Evolutionary conservation across 2,888 invertebrate genomes (phyloP).

Genomic region (Synanthedon vespiformis): DNA sequence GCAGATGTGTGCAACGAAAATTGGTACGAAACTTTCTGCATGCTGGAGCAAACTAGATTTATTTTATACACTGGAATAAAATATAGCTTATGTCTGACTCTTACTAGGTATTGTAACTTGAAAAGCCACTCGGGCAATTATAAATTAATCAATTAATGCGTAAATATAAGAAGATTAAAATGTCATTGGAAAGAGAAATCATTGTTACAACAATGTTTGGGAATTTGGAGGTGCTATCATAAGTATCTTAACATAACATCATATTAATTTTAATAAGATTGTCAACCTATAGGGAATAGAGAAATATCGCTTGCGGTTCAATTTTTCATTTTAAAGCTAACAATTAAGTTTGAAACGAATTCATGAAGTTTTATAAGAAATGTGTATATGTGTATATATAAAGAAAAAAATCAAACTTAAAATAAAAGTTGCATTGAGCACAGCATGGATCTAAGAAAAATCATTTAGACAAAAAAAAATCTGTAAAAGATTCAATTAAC

Average conservation of each 20-base stretch:
- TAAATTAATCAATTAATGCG: constrained; percentile 14
- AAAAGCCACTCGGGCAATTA: constrained; percentile 22
- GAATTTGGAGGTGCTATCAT: constrained; percentile 16
- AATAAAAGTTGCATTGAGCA: no score
- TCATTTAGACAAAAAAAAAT: no score
- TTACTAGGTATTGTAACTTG: constrained; percentile 23
- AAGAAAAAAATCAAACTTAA: no score
- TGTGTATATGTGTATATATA: no score
- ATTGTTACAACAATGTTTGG: constrained; percentile 3
- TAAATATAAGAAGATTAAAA: constrained; percentile 3
- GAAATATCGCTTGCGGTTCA: no score
- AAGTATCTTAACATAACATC: background rate
- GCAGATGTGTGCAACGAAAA: constrained; percentile 64
- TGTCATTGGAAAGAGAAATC: constrained; percentile 1
- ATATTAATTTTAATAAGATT: no score
- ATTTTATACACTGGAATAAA: constrained; percentile 47
- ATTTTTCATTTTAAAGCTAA: no score
- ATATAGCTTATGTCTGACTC: constrained; percentile 41
- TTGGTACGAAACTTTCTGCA: constrained; percentile 55
- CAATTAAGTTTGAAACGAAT: no score
- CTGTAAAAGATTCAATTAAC: no score
- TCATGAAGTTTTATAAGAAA: no score
- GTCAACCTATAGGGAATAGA: no score
- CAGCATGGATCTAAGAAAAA: no score
- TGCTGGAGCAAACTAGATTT: constrained; percentile 47